Evolutionary conservation across 2,888 invertebrate genomes (phyloP), one percentile per base, ranked within the genome.

Genomic region (Abrostola tripartita): DNA sequence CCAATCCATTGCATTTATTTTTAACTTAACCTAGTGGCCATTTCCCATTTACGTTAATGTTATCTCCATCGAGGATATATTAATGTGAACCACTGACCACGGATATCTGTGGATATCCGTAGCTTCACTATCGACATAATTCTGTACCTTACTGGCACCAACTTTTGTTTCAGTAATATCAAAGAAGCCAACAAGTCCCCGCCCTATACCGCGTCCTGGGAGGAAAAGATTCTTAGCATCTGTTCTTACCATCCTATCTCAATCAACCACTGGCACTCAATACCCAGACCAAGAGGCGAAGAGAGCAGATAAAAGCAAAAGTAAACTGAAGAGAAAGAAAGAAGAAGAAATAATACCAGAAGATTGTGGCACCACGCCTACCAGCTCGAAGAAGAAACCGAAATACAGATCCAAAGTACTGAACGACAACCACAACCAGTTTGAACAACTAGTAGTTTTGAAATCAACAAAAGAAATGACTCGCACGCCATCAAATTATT

Each of bases 251-350:
- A 88, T 90, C 5, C 74, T 92, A 0, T 88, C 90, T 0, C 88
- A 90, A 74, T 81, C 85, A 0, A 86, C 90, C 0, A 79, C 86
- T 0, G 87, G 81, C 0, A 91, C 90, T 0, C 89, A 91, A 58
- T 84, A 71, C 38, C 88, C 89, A 0, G 90, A 85, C 5, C 24
- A n/a, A 1, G 52, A 72, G 0, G 62, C 50, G 12, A 38, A 6
- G 8, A 55, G 52, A 64, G 44, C 12, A 49, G 63, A 70, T 36
- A 47, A 59, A 37, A 14, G 5, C 0, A 68, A 53, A 6, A 41
- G 8, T 0, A 69, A 60, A 10, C n/a, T 38, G 1, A 74, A 65
- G n/a, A 61, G 14, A 0, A 67, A 11, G 6, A 52, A n/a, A 14
- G 54, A 52, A 0, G 64, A 64, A 5, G 64, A 50, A 7, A 7